Evolutionary conservation across 1,140 invertebrate species (phyloP).

Genomic region (Orchestia grillus): DNA sequence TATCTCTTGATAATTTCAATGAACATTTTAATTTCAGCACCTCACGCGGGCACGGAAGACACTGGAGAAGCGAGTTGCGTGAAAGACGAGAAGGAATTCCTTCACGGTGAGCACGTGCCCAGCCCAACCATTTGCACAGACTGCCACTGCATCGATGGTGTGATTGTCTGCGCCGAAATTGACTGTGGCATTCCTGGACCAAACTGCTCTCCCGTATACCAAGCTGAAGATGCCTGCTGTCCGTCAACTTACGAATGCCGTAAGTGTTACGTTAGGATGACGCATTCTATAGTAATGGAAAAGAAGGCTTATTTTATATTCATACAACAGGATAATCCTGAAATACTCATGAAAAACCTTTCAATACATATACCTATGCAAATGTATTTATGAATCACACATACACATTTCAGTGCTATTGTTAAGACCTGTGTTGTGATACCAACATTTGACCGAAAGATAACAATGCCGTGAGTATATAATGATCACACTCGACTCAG

Average conservation of each 20-base stretch:
- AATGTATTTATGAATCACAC: background rate
- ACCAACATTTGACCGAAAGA: background rate
- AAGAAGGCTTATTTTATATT: background rate
- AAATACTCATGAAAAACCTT: too few species aligned
- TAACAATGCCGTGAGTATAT: background rate
- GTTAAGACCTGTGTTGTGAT: background rate
- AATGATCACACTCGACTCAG: background rate
- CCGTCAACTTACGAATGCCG: conserved; percentile 64
- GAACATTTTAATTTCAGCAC: background rate
- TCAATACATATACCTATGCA: too few species aligned
- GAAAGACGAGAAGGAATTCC: conserved; percentile 64
- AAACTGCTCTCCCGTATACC: conserved; percentile 52
- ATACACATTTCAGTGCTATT: background rate
- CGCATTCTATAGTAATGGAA: background rate
- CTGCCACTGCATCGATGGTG: conserved; percentile 70
- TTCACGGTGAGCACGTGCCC: conserved; percentile 69
- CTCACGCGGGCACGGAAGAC: background rate
- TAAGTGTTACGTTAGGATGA: conserved; percentile 54
- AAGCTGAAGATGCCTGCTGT: conserved; percentile 58
- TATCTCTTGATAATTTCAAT: background rate
- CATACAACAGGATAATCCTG: background rate
- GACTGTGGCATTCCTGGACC: conserved; percentile 69
- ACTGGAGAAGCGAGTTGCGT: background rate
- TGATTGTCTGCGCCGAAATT: conserved; percentile 70
- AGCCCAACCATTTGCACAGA: conserved; percentile 69